Percentiles rank a stretch among this genome's conserved stretches.
These are phyloP conservation scores for Drosophila recens DNA, from an alignment of 2,888 invertebrate species.

Conservation along the genomic window DNA sequence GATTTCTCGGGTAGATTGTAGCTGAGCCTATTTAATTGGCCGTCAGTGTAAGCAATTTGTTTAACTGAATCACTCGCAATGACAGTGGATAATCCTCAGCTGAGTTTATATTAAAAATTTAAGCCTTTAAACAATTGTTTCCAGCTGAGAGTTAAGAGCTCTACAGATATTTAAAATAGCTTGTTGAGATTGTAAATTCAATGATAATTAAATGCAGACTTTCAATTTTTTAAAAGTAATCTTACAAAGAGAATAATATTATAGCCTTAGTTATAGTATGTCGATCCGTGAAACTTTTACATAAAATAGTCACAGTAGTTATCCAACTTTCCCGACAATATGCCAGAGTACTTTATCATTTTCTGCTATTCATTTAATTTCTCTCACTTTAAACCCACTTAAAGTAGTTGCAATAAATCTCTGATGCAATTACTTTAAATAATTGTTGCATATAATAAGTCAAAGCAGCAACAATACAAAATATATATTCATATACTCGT, in stretches of 20 bases:
- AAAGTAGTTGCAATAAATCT: slow-evolving; percentile 12
- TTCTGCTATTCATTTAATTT: not conserved
- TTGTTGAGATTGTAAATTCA: not conserved
- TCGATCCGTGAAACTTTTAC: not conserved
- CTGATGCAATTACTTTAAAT: slow-evolving; percentile 17
- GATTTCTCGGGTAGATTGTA: slow-evolving; percentile 1
- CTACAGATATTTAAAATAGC: slow-evolving; percentile 8
- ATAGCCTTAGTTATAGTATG: not conserved
- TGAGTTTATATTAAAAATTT: slow-evolving; percentile 2
- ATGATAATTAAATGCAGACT: not conserved
- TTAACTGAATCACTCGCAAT: slow-evolving; percentile 12
- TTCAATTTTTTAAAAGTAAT: not conserved
- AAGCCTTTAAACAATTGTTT: slow-evolving; percentile 4
- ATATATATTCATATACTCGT: not conserved
- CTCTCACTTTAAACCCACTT: not conserved
- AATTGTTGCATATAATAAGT: not conserved
- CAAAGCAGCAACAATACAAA: not conserved
- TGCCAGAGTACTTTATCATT: not conserved
- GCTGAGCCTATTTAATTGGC: slow-evolving; percentile 17
- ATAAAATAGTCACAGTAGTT: too few species aligned
- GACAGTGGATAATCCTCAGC: slow-evolving; percentile 4
- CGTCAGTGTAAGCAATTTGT: slow-evolving; percentile 26
- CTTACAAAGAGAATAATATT: not conserved
- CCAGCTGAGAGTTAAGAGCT: slow-evolving; percentile 4
- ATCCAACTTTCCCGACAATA: not conserved